These are phyloP conservation scores for Cotesia congregata DNA, from an alignment of 2,888 invertebrate genomes.

Conservation along the genomic window DNA sequence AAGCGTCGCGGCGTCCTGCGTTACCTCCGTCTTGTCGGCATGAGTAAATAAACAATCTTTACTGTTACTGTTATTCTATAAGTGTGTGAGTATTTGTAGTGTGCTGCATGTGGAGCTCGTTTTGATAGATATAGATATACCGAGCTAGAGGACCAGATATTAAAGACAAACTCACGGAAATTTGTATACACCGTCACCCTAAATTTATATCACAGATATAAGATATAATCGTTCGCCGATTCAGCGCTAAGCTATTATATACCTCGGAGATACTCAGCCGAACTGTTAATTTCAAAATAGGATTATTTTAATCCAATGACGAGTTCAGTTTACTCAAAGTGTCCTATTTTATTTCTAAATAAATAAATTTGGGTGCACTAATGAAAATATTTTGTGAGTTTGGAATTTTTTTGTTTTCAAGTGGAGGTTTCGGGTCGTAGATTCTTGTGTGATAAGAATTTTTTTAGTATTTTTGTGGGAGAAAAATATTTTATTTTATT, in stretches of 20 bases:
- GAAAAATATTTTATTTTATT: too few relatives aligned
- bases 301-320: slow-evolving; percentile 49
- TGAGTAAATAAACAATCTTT: slow-evolving; percentile 67
- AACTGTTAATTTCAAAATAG: slow-evolving; percentile 43
- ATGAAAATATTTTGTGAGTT: not conserved
- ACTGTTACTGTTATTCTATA: too few relatives aligned
- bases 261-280: slow-evolving; percentile 4
- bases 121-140: slow-evolving; percentile 28
- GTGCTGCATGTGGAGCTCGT: slow-evolving; percentile 17
- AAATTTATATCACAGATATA: slow-evolving; percentile 52
- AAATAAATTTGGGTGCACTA: not conserved
- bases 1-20: slow-evolving; percentile 68
- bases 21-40: slow-evolving; percentile 65
- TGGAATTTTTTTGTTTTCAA: too few relatives aligned
- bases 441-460: too few relatives aligned
- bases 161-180: slow-evolving; percentile 54
- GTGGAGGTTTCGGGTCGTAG: too few relatives aligned
- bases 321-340: slow-evolving; percentile 24
- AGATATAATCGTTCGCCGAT: not conserved
- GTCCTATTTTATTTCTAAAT: slow-evolving; percentile 14
- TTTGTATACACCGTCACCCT: slow-evolving; percentile 57
- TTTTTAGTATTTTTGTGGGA: not conserved
- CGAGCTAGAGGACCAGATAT: slow-evolving; percentile 35
- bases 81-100: not conserved
- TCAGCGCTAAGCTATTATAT: not conserved